Evolutionary conservation across 2,888 invertebrate species (phyloP), one percentile per base, ranked within the genome.

Genomic region (Hypolimnas misippus): DNA sequence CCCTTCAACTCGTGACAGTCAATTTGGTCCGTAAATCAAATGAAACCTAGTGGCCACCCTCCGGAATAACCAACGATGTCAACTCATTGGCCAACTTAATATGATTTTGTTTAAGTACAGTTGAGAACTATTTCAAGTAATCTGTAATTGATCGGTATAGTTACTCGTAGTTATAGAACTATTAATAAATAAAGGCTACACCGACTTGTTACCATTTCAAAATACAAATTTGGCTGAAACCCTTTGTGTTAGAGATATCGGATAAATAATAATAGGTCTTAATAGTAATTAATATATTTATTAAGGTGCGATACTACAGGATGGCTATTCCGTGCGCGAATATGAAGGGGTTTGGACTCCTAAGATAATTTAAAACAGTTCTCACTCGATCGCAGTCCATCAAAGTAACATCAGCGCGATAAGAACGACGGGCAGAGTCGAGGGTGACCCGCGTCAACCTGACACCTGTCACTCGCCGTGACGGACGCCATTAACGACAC

Each of bases 381-480:
- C 2, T 19, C 42, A 42, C 17, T 17, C 42, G 21, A 12, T 19
- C 16, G 40, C 25, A 49, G 14, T 16, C 29, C 14, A 33, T 52
- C 46, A 53, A n/a, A 16, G 14, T 33, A 31, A 42, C 42, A 55
- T 17, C 29, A 33, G 40, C 8, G n/a, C 19, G 53, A 53, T 53
- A 53, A 21, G 19, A 38, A 19, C 21, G 38, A 8, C 33, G 14
- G 10, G 12, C 5, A 40, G 46, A 19, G 21, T 3, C 8, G 6
- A 16, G 51, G 33, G 33, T 31, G 62, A 17, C 51, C 33, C 51
- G n/a, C 56, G 51, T 55, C 35, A 44, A 10, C 14, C 21, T 14
- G 51, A 44, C 55, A 44, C 19, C 50, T 56, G 55, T 46, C 59
- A 46, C 46, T 8, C 52, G 62, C 29, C 29, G 51, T 46, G 57